Conservation (phyloP, 1,140 invertebrate species). For the Calliopsis andreniformis region DNA sequence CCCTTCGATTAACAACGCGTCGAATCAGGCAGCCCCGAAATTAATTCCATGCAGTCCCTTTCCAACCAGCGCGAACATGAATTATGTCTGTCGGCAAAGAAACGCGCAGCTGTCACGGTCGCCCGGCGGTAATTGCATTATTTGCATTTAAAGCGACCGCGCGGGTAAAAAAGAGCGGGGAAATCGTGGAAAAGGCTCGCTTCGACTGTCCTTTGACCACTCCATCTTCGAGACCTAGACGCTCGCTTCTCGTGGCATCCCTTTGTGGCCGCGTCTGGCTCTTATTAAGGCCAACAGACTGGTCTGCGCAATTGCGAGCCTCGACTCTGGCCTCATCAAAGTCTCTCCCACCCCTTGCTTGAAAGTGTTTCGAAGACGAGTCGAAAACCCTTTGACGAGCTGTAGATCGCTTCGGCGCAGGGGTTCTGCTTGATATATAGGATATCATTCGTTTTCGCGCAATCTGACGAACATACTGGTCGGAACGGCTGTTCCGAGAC, state of each 20-base stretch:
- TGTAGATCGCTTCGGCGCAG: neutral
- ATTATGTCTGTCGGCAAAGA: conserved; percentile 62
- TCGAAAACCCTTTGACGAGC: conserved; percentile 62
- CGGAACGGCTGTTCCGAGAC: neutral
- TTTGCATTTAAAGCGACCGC: conserved; percentile 64
- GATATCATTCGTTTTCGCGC: neutral
- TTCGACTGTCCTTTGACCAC: conserved; percentile 37
- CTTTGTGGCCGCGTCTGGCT: conserved; percentile 68
- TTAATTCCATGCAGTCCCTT: conserved; percentile 54
- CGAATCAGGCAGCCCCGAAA: conserved; percentile 46
- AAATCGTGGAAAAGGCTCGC: conserved; percentile 47
- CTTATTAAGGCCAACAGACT: conserved; percentile 66
- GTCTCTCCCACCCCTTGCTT: conserved; percentile 14
- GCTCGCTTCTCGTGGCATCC: conserved; percentile 64
- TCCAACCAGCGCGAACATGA: conserved; percentile 43
- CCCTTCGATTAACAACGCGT: conserved; percentile 63
- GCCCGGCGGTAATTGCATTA: conserved; percentile 58
- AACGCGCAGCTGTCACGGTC: conserved; percentile 61
- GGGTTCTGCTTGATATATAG: neutral
- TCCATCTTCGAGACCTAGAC: conserved; percentile 72
- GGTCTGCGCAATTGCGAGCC: conserved; percentile 46
- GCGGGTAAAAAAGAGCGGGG: conserved; percentile 32
- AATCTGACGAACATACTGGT: neutral
- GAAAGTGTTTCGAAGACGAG: conserved; percentile 58
- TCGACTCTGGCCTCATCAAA: conserved; percentile 62